Evolutionary conservation across 2,113 vertebrate genomes (phyloP).

Genomic region (Macquaria australasica): DNA sequence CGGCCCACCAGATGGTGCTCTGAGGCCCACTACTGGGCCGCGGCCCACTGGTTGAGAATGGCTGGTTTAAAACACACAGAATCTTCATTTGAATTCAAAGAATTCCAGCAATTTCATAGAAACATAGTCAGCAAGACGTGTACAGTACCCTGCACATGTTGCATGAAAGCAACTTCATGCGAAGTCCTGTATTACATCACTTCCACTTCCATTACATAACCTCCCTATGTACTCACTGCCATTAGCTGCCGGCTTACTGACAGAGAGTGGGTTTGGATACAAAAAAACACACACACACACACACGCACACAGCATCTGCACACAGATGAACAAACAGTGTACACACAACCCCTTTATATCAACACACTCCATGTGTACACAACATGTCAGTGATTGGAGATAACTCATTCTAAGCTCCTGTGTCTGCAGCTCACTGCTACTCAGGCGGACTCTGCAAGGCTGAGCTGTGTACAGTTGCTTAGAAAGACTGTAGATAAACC

Average conservation of each 20-base stretch:
- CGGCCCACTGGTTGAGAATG: too few relatives aligned
- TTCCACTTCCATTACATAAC: conserved; percentile 49
- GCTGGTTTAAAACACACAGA: neutral
- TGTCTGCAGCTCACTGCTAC: neutral
- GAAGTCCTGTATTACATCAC: conserved; percentile 60
- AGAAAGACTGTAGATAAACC: conserved; percentile 1
- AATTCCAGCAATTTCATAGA: conserved; percentile 48
- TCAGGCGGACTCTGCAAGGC: neutral
- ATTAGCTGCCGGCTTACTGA: conserved; percentile 4
- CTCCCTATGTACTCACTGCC: neutral
- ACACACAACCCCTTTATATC: conserved; percentile 18
- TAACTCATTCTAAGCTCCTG: neutral
- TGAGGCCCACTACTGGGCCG: too few relatives aligned
- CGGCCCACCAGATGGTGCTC: too few relatives aligned
- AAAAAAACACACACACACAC: neutral
- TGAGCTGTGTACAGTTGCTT: neutral
- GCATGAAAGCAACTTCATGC: conserved; percentile 42
- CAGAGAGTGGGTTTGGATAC: neutral
- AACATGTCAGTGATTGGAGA: conserved; percentile 21
- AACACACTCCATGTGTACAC: conserved; percentile 36
- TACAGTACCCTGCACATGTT: conserved; percentile 25
- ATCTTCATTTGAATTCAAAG: conserved; percentile 13
- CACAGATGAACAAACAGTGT: conserved; percentile 24
- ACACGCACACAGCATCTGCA: neutral
- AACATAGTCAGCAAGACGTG: conserved; percentile 12